Evolutionary conservation across 2,888 invertebrate genomes (phyloP).

Genomic region (Choreutis nemorana): DNA sequence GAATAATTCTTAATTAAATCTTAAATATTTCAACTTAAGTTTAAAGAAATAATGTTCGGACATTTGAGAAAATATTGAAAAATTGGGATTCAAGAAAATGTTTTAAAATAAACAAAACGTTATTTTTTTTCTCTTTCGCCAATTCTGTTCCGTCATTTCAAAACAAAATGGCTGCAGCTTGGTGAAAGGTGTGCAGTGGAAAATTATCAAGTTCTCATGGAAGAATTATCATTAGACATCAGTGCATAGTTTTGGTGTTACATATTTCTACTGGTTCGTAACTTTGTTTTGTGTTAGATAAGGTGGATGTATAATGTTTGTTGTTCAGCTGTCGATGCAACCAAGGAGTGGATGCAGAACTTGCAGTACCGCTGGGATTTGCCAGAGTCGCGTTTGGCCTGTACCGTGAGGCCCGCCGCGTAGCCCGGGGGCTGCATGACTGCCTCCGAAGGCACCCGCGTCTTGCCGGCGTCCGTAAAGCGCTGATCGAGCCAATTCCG

Average conservation of each 20-base stretch:
- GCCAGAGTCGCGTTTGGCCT: constrained; percentile 38
- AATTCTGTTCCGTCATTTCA: too few species aligned
- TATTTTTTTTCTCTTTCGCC: too few species aligned
- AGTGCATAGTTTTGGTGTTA: constrained; percentile 60
- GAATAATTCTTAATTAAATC: too few species aligned
- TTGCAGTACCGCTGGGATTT: constrained; percentile 15
- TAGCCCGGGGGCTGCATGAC: constrained; percentile 54
- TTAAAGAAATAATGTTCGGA: too few species aligned
- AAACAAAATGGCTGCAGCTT: constrained; percentile 59
- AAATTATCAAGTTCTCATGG: too few species aligned
- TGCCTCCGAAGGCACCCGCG: constrained; percentile 52
- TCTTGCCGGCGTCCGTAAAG: constrained; percentile 30
- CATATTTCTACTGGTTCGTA: constrained; percentile 58
- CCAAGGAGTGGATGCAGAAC: constrained; percentile 10
- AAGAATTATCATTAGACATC: constrained; percentile 51
- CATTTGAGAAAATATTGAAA: too few species aligned
- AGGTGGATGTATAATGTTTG: constrained; percentile 56
- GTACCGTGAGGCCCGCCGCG: constrained; percentile 45
- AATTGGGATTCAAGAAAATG: too few species aligned
- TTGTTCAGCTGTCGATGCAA: constrained; percentile 34
- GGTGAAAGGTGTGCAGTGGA: constrained; percentile 58
- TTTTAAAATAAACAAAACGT: too few species aligned
- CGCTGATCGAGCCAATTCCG: constrained; percentile 14
- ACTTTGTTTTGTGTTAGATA: constrained; percentile 62
- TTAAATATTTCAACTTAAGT: too few species aligned